Evolutionary conservation across 2,113 vertebrate species (phyloP).

Genomic region (Seriola rivoliana): DNA sequence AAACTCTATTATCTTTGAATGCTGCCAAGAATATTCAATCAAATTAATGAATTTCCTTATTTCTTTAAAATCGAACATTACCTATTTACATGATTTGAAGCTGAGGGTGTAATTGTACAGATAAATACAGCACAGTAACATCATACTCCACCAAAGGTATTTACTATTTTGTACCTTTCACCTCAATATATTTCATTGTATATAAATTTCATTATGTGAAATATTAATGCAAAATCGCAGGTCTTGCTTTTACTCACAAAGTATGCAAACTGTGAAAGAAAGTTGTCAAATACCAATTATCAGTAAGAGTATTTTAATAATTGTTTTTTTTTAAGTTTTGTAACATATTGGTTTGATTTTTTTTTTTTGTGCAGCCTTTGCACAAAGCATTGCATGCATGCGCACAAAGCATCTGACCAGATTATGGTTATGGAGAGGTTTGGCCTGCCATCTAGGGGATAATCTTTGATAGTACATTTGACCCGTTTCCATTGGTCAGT

Average conservation of each 20-base stretch:
- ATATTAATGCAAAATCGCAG: not conserved
- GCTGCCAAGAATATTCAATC: not conserved
- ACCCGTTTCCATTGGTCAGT: conserved; percentile 29
- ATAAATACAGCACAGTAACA: not conserved
- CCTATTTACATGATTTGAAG: not conserved
- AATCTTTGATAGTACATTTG: conserved; percentile 48
- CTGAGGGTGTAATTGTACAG: not conserved
- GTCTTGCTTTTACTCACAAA: not conserved
- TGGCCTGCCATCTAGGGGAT: conserved; percentile 72
- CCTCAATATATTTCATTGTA: not conserved
- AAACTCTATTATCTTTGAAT: not conserved
- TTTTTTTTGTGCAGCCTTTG: not conserved
- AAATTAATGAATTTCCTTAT: not conserved
- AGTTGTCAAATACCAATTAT: not conserved
- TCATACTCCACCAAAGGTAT: not conserved
- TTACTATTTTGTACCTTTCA: not conserved
- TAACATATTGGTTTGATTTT: not conserved
- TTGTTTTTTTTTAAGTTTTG: too few species aligned
- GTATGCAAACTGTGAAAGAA: not conserved
- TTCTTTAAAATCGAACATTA: not conserved
- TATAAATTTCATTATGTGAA: not conserved
- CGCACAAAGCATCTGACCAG: not conserved
- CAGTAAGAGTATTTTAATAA: too few species aligned
- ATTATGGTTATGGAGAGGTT: not conserved
- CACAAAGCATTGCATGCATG: not conserved